Percentiles rank a stretch among this genome's conserved stretches.
phyloP scores from a whole-genome alignment of 2,797 vertebrate genomes.

The Champsocephalus esox region DNA sequence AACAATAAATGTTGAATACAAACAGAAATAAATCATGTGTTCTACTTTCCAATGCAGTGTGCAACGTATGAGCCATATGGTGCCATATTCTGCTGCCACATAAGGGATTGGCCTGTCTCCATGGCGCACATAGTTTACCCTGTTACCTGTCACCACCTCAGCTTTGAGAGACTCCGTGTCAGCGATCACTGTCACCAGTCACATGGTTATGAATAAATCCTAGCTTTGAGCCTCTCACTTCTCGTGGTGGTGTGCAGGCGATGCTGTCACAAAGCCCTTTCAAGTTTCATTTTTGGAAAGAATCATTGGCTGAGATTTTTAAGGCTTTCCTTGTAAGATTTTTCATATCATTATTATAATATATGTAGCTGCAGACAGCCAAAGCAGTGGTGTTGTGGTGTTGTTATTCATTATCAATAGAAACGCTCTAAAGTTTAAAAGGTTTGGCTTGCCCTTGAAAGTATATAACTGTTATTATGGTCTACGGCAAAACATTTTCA shows the following conservation, averaged over 20 bases:
- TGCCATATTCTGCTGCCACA: conserved; percentile 61
- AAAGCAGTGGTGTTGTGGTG: neutral
- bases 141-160: conserved; percentile 76
- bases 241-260: conserved; percentile 38
- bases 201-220: conserved; percentile 73
- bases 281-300: conserved; percentile 42
- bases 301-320: conserved; percentile 28
- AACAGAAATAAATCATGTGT: conserved; percentile 62
- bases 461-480: conserved; percentile 51
- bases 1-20: conserved; percentile 36
- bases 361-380: conserved; percentile 29
- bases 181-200: conserved; percentile 74
- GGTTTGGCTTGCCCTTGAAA: conserved; percentile 49
- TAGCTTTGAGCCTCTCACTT: conserved; percentile 55
- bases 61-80: conserved; percentile 65
- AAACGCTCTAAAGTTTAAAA: conserved; percentile 24
- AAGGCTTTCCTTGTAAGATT: conserved; percentile 11
- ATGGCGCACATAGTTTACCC: conserved; percentile 65
- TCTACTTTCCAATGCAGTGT: conserved; percentile 35
- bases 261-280: conserved; percentile 57
- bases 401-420: conserved; percentile 29
- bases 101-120: conserved; percentile 65
- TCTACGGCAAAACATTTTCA: conserved; percentile 31
- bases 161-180: conserved; percentile 68
- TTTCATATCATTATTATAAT: conserved; percentile 41